These are phyloP conservation scores for Physeter macrocephalus DNA, from an alignment of 2,113 vertebrate genomes.

Conservation along the genomic window DNA sequence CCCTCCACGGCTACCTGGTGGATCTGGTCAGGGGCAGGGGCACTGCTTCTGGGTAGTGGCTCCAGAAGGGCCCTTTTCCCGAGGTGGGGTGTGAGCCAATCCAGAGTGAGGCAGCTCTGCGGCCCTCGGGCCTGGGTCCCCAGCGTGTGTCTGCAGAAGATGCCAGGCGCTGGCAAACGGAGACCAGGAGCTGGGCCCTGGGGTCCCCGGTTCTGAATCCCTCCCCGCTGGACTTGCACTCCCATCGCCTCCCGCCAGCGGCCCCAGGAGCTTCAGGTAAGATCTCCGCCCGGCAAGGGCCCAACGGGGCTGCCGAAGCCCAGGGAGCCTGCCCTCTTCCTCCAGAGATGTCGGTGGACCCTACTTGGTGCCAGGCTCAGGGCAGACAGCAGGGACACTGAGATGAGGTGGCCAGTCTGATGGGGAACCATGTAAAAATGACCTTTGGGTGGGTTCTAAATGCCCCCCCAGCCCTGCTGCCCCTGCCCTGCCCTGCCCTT, in stretches of 20 bases:
- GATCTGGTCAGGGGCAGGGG: neutral
- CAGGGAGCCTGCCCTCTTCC: neutral
- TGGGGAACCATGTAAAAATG: neutral
- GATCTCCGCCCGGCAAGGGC: too few relatives aligned
- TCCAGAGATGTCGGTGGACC: neutral
- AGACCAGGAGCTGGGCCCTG: accelerated
- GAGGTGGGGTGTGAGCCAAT: neutral
- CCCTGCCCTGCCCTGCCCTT: neutral
- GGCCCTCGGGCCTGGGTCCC: accelerated
- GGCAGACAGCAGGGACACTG: neutral
- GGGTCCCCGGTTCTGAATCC: neutral
- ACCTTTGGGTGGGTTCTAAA: neutral
- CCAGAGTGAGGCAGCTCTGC: neutral
- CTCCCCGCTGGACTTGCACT: accelerated
- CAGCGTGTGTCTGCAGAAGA: accelerated
- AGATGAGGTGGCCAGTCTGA: neutral
- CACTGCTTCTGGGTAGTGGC: neutral
- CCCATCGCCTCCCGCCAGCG: accelerated
- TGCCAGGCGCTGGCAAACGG: neutral
- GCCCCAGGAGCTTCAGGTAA: neutral
- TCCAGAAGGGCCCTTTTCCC: neutral
- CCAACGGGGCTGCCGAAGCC: accelerated
- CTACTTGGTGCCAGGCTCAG: neutral
- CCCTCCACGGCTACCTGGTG: neutral
- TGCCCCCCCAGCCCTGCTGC: neutral